Base-by-base conservation (phyloP, 2,888 invertebrate genomes). In the Athalia circularis region DNA sequence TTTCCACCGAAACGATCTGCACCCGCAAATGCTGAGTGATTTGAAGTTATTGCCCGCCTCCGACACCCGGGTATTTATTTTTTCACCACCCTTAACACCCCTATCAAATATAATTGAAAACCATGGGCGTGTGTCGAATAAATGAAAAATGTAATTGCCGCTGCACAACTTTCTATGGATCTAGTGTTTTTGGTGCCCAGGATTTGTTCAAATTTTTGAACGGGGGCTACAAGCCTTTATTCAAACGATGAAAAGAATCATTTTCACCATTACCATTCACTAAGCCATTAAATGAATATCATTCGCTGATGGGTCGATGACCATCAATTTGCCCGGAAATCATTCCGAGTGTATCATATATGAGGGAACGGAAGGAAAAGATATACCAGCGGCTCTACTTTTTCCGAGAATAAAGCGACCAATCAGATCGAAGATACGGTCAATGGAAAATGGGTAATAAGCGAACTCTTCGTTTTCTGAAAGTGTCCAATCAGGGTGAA, bases 401-500 rank as follows among this genome's bases (percentile, higher is more conserved):
- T 72, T 15, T 3, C 29, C 29, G 54, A 29, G 52, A 29, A 13
- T 45, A 59, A 57, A 59, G 59, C 15, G 72, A 59, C 72, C 72
- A 47, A 72, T 72, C 72, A 57, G 45, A 72, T 8, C 45, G 7
- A 57, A 9, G 59, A 29, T 29, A 29, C 29, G 57, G 57, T 47
- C 45, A 47, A 72, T 57, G 47, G 52, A 29, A 72, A 72, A 72
- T 43, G 72, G 57, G 59, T 59, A 72, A 72, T 72, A 59, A 72
- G 15, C 72, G 72, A 47, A 59, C 72, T 45, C 72, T 57, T 72
- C 59, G 57, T 72, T 72, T 48, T 47, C 72, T 47, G 72, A 72
- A 72, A 72, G 57, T 72, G 72, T 72, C 72, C 72, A 72, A 72
- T 72, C 57, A 72, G 57, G 72, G n/a, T 29, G 72, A 52, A 72